Conservation (phyloP, 2,797 vertebrate species). For the Kryptolebias ocellatus region DNA sequence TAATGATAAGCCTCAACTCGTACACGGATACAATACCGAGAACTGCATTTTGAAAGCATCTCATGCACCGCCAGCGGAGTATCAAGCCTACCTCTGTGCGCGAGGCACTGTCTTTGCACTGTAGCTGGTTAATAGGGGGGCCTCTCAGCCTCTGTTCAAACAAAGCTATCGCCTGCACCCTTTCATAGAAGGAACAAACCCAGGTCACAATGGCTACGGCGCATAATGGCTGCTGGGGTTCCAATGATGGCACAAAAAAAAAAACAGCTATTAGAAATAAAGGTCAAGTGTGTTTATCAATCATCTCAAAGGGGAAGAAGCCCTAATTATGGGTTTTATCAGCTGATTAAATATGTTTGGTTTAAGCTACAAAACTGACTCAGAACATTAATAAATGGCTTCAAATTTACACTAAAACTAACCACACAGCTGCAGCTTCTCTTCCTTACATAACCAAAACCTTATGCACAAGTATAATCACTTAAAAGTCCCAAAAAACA, state of each 20-base stretch:
- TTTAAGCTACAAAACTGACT: neutral
- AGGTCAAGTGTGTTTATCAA: neutral
- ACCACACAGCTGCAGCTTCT: neutral
- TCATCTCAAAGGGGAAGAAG: neutral
- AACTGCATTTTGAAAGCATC: neutral
- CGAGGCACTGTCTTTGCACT: slow-evolving; percentile 63
- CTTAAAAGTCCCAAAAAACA: neutral
- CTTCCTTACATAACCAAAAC: neutral
- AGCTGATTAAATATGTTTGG: neutral
- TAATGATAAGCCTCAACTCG: no score
- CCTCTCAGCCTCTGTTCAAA: slow-evolving; percentile 66
- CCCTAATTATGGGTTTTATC: neutral
- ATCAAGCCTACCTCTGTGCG: slow-evolving; percentile 36
- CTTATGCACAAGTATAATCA: neutral
- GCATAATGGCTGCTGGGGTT: slow-evolving; percentile 55
- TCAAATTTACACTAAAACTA: neutral
- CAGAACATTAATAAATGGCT: neutral
- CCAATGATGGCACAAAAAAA: slow-evolving; percentile 11
- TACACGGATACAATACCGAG: no score
- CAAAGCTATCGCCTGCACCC: slow-evolving; percentile 68
- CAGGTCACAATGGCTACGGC: slow-evolving; percentile 75
- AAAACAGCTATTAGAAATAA: neutral
- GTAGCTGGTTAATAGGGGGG: slow-evolving; percentile 63
- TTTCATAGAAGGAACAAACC: slow-evolving; percentile 67
- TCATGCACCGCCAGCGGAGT: slow-evolving; percentile 13